Percentiles rank a stretch among this genome's conserved stretches.
Evolutionary conservation across 2,113 vertebrate species (phyloP).

Genomic region (Zosterops japonicus): DNA sequence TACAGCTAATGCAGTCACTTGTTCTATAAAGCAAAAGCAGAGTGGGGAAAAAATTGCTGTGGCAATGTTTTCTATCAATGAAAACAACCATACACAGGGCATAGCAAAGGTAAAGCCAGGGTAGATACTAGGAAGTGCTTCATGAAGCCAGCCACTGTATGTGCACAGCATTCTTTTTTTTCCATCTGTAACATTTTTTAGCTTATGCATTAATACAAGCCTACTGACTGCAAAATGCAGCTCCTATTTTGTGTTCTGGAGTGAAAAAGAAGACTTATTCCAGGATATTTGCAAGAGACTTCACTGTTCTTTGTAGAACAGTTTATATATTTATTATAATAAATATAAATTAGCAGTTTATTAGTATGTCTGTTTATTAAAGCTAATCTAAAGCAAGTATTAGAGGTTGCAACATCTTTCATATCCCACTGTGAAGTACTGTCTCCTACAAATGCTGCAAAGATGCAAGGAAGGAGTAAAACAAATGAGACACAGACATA

Average conservation of each 20-base stretch:
- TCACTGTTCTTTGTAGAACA: neutral
- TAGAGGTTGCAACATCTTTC: neutral
- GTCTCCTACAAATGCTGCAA: neutral
- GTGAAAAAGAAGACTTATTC: neutral
- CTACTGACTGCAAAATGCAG: neutral
- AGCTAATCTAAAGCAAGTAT: neutral
- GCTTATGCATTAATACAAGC: neutral
- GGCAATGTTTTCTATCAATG: neutral
- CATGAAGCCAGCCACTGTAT: neutral
- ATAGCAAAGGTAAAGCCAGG: neutral
- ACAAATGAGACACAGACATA: constrained; percentile 5
- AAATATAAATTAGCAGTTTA: no score
- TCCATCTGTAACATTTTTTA: neutral
- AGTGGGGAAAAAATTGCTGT: neutral
- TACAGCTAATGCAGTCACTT: neutral
- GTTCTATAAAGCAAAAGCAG: neutral
- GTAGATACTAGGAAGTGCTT: neutral
- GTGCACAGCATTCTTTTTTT: neutral
- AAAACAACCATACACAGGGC: rapidly evolving
- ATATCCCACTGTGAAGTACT: neutral
- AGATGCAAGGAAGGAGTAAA: constrained; percentile 15
- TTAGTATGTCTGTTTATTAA: neutral
- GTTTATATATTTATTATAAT: no score
- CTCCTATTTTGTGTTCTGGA: neutral
- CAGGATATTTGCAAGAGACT: neutral